Base-by-base conservation (phyloP, 2,888 invertebrate genomes). In the Luffia ferchaultella region DNA sequence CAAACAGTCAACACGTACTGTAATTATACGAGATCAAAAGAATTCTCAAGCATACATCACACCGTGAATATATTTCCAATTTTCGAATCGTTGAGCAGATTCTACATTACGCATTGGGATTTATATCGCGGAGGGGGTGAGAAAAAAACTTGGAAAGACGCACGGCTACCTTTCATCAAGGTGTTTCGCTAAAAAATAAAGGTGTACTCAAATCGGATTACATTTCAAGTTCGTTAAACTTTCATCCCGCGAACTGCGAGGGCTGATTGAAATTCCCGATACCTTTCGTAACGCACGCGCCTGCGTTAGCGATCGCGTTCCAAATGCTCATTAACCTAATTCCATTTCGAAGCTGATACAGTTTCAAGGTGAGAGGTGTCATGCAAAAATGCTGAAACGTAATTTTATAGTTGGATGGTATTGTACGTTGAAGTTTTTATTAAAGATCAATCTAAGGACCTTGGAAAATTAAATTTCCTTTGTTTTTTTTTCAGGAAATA, bases 191-290 rank as follows among this genome's bases (percentile, higher is more conserved):
- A 30, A 50, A 49, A 58, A 55, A 64, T 64, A 65, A 66, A 64
- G 60, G 64, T 61, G 49, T 49, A 66, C 61, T 66, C 62, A 71
- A 73, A 72, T 72, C 66, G 62, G 65, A 69, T 72, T 71, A 68
- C 60, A 67, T 67, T 70, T 72, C 67, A 57, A 70, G 69, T 73
- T 73, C 69, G 72, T 72, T 73, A 71, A 71, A 71, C 70, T 69
- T 71, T 67, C 63, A 70, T 62, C 57, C 58, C 62, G 58, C 56
- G 61, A 62, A 60, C 60, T 43, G 20, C 42, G 20, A 20, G 42
- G 20, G 12, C 49, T 49, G 49, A 49, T 49, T 49, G 49, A 49
- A 49, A 49, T 49, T 49, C 49, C 19, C 30, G 30, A 30, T 30
- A 30, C 30, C 30, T 3, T 12, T n/a, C n/a, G n/a, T n/a, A n/a